Conservation (phyloP, 1,140 invertebrate species). For the Pteromalus puparum region DNA sequence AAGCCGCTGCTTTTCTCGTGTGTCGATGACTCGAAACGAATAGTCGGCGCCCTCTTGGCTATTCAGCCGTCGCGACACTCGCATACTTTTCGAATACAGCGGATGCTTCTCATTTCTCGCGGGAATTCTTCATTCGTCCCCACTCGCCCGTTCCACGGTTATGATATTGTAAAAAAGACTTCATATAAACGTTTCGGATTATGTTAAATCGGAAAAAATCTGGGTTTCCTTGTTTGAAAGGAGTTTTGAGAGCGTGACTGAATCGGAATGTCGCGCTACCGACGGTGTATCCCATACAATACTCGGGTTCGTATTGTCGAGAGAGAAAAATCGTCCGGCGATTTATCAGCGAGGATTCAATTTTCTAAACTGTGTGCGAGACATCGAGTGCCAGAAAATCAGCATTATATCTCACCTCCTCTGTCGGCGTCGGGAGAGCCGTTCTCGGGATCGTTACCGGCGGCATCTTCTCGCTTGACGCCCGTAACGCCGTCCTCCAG, state of each 20-base stretch:
- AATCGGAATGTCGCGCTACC: too few relatives aligned
- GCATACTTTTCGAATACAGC: neutral
- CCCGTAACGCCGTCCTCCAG: conserved; percentile 86
- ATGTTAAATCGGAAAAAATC: too few relatives aligned
- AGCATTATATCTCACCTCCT: conserved; percentile 75
- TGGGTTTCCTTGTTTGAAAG: too few relatives aligned
- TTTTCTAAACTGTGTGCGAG: too few relatives aligned
- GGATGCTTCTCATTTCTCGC: neutral
- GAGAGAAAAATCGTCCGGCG: too few relatives aligned
- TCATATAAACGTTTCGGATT: too few relatives aligned
- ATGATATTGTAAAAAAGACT: too few relatives aligned
- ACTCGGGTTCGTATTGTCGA: too few relatives aligned
- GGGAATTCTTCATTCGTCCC: neutral
- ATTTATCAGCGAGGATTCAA: too few relatives aligned
- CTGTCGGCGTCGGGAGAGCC: conserved; percentile 90
- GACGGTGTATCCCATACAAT: too few relatives aligned
- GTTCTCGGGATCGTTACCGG: conserved; percentile 88
- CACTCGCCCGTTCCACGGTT: neutral
- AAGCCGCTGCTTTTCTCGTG: conserved; percentile 10
- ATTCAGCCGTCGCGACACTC: conserved; percentile 18
- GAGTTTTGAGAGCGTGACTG: too few relatives aligned
- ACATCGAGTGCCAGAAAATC: neutral
- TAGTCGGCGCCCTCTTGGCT: conserved; percentile 1
- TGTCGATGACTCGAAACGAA: conserved; percentile 34
- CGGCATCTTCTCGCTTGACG: conserved; percentile 86